Conservation (phyloP, 1,140 invertebrate genomes). For the Achroia grisella region DNA sequence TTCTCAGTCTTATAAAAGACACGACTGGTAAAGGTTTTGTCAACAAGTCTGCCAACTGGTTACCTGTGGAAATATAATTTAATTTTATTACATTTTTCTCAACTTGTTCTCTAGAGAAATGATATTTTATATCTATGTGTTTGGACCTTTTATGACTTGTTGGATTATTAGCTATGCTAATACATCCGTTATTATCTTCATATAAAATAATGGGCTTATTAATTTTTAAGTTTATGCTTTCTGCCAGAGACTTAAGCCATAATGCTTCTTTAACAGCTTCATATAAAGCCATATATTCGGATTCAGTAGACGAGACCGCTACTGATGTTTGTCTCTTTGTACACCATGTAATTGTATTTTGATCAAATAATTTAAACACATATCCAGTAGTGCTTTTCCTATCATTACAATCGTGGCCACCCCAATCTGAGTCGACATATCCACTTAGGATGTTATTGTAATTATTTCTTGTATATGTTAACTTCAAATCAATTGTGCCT, state of each 20-base stretch:
- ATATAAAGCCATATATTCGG: conserved; percentile 30
- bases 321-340: conserved; percentile 15
- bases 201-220: neutral
- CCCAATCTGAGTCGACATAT: conserved; percentile 13
- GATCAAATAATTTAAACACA: conserved; percentile 13
- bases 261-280: conserved; percentile 30
- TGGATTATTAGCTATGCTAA: neutral
- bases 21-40: too few relatives aligned
- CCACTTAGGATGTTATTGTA: conserved; percentile 13
- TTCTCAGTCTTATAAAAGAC: too few relatives aligned
- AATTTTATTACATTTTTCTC: neutral
- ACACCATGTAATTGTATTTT: conserved; percentile 4
- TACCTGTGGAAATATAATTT: neutral
- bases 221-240: conserved; percentile 1
- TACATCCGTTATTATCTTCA: too few relatives aligned
- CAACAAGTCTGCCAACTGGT: neutral
- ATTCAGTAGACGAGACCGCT: conserved; percentile 32
- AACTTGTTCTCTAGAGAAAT: too few relatives aligned
- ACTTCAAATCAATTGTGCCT: conserved; percentile 34
- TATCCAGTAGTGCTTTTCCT: conserved; percentile 12
- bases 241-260: conserved; percentile 20
- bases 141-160: neutral
- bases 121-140: conserved; percentile 1
- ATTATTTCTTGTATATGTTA: conserved; percentile 20
- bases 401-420: conserved; percentile 4